phyloP scores from a whole-genome alignment of 2,113 vertebrate species.

The Chloroceryle aenea region DNA sequence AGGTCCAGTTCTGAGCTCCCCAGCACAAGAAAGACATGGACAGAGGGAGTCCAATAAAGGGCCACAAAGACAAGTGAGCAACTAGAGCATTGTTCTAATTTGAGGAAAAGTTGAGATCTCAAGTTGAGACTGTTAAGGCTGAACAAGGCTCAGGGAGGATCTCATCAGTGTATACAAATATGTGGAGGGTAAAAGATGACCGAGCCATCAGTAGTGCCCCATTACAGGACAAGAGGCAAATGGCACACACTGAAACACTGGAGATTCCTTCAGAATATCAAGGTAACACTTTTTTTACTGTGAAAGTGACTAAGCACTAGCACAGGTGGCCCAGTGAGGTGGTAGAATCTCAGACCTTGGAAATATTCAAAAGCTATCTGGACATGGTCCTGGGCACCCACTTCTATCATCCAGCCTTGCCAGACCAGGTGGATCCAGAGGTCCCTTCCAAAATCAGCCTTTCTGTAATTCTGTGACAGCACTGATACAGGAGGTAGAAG shows the following conservation, averaged over 20 bases:
- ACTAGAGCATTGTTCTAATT: neutral
- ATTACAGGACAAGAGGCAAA: neutral
- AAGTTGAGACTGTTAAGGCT: neutral
- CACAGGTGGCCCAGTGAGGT: neutral
- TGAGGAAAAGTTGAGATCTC: neutral
- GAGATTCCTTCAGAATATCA: neutral
- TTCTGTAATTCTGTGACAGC: neutral
- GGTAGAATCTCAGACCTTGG: neutral
- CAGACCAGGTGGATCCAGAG: neutral
- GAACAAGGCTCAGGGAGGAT: neutral
- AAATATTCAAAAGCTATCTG: neutral
- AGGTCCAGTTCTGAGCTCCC: neutral
- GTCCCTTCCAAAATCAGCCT: neutral
- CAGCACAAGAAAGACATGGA: neutral
- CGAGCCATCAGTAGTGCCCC: neutral
- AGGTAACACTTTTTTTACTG: neutral
- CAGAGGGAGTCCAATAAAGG: neutral
- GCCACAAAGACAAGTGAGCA: neutral
- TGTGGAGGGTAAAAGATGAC: rapidly evolving
- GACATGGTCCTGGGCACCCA: neutral
- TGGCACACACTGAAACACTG: neutral
- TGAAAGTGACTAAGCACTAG: neutral
- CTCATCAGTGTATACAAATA: neutral
- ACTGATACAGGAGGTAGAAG: neutral
- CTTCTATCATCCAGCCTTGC: neutral